These are phyloP conservation scores for Sminthopsis crassicaudata DNA, from an alignment of 2,113 vertebrate species.

Conservation along the genomic window DNA sequence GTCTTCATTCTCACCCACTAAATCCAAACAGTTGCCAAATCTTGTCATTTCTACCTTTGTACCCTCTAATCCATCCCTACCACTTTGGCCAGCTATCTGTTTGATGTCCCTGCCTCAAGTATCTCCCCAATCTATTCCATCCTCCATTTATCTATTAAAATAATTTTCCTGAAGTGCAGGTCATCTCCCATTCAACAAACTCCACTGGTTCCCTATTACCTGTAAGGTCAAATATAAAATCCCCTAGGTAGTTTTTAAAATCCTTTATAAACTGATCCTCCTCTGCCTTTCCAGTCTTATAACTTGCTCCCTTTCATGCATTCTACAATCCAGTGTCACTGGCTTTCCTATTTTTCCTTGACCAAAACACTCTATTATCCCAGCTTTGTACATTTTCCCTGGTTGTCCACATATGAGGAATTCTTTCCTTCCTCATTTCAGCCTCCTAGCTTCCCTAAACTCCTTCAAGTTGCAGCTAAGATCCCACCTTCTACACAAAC, in stretches of 20 bases:
- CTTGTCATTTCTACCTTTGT: background rate
- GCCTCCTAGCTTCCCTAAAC: background rate
- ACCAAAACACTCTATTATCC: too few relatives aligned
- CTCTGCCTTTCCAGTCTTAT: background rate
- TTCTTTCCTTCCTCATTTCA: background rate
- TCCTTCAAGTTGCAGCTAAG: background rate
- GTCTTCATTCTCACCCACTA: background rate
- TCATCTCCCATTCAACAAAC: background rate
- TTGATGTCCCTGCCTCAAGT: background rate
- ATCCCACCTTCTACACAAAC: background rate
- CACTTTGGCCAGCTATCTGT: background rate
- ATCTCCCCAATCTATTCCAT: background rate
- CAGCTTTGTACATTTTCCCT: background rate
- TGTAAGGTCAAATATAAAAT: background rate
- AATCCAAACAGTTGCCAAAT: background rate
- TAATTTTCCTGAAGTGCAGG: background rate
- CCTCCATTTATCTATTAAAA: background rate
- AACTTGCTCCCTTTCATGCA: background rate
- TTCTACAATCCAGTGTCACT: too few relatives aligned
- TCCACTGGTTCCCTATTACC: background rate
- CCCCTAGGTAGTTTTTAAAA: background rate
- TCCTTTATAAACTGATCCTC: too few relatives aligned
- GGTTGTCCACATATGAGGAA: background rate
- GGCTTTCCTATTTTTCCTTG: background rate
- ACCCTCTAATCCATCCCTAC: background rate